These are phyloP conservation scores for Sander lucioperca DNA, from an alignment of 2,113 vertebrate species.

Conservation along the genomic window DNA sequence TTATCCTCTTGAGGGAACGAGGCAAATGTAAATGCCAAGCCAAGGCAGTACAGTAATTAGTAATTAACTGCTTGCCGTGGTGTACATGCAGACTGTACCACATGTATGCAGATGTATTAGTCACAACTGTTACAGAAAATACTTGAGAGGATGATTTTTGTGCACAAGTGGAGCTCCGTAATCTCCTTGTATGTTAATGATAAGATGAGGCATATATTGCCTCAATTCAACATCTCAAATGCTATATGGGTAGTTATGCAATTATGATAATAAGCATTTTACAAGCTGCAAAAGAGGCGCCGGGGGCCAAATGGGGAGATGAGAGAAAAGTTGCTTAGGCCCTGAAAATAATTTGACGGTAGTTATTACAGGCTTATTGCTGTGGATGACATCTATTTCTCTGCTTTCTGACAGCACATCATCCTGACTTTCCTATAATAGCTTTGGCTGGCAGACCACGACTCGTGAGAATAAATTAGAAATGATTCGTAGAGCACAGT, in stretches of 20 bases:
- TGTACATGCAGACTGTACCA: neutral
- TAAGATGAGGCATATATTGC: slow-evolving; percentile 40
- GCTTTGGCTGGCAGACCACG: slow-evolving; percentile 72
- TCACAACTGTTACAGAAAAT: slow-evolving; percentile 32
- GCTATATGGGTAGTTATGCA: slow-evolving; percentile 55
- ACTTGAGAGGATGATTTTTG: slow-evolving; percentile 29
- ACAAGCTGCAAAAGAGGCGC: slow-evolving; percentile 58
- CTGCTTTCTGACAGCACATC: slow-evolving; percentile 73
- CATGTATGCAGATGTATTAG: slow-evolving; percentile 26
- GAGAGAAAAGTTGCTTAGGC: slow-evolving; percentile 64
- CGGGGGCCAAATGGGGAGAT: slow-evolving; percentile 58
- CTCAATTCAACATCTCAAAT: slow-evolving; percentile 51
- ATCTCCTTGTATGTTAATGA: slow-evolving; percentile 58
- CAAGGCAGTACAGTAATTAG: no score
- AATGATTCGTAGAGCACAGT: slow-evolving; percentile 67
- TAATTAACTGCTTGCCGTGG: neutral
- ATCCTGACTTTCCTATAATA: slow-evolving; percentile 72
- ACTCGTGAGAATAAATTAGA: slow-evolving; percentile 74
- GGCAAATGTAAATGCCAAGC: neutral
- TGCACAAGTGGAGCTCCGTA: slow-evolving; percentile 33
- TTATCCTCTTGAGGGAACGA: slow-evolving; percentile 13
- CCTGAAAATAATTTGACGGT: slow-evolving; percentile 71
- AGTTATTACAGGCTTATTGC: slow-evolving; percentile 76
- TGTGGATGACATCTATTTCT: slow-evolving; percentile 71
- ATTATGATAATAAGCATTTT: slow-evolving; percentile 70